Percentiles rank a stretch among this genome's conserved stretches.
Conservation (phyloP, 2,113 vertebrate genomes). For the Balaeniceps rex region DNA sequence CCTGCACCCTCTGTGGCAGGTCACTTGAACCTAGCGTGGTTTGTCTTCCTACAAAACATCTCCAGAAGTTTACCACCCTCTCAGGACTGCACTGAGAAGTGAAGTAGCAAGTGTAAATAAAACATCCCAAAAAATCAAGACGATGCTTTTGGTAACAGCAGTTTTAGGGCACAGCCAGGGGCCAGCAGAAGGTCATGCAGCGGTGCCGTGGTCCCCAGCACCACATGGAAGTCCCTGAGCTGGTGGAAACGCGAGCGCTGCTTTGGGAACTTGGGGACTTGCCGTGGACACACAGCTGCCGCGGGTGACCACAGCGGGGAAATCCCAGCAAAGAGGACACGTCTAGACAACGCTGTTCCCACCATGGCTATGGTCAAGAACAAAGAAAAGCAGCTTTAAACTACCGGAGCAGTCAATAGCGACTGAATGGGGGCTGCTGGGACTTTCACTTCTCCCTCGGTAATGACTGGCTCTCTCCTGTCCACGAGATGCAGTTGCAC, state of each 20-base stretch:
- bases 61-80: not conserved
- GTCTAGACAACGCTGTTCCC: not conserved
- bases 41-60: not conserved
- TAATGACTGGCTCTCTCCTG: not conserved
- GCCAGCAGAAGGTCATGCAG: not conserved
- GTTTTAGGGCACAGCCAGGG: not conserved
- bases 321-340: not conserved
- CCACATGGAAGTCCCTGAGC: not conserved
- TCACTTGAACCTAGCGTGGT: rapidly evolving
- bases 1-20: not conserved
- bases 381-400: not conserved
- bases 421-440: not conserved
- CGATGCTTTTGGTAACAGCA: not conserved
- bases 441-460: not conserved
- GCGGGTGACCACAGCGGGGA: not conserved
- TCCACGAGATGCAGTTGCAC: not conserved
- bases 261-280: not conserved
- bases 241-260: not conserved
- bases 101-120: not conserved
- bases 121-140: not conserved
- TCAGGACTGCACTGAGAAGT: not conserved
- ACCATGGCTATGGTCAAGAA: not conserved
- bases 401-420: not conserved
- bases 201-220: not conserved
- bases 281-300: not conserved